Base-by-base conservation (phyloP, 2,113 vertebrate species). In the Lutjanus erythropterus region DNA sequence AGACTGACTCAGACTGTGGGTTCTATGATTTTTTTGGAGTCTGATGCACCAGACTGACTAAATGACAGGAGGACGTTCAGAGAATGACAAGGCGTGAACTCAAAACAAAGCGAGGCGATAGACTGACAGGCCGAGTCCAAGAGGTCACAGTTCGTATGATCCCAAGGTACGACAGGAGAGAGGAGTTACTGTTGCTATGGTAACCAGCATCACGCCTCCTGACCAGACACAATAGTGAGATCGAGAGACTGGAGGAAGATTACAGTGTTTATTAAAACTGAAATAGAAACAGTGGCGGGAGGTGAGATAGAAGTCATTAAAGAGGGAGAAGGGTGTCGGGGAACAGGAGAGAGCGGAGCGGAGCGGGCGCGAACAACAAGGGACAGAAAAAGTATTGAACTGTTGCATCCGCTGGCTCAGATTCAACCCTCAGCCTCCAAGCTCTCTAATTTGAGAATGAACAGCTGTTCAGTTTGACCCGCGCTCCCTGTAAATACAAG, bases 381-480 rank as follows among this genome's bases (percentile, higher is more conserved):
- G 44, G 19, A 65, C 10, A 12, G 5, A 42, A 19, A 29, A 66
- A 29, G 23, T 27, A 55, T 1, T 19, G 31, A 69, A 56, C 49
- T 59, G 44, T 55, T 72, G 65, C 41, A 31, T 5, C 37, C 0
- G 1, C 52, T 76, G 74, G 76, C 61, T 2, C 25, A 4, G 23
- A 71, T 68, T 72, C 47, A 81, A 71, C 27, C 5, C 21, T 80
- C 50, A 11, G 62, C 52, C 35, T 80, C 27, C 21, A 50, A 75
- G 67, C 47, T 23, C 44, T 88, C 50, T 83, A 88, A 90, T 82
- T 83, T 66, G 83, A 81, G 78, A 78, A 71, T 52, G 83, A 89
- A 84, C 86, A 90, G 88, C 90, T 91, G 85, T 72, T 89, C 33
- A 6, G 44, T 83, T 82, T 86, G 88, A 92, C 83, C 88, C 5